A percentile compares a stretch with the other conserved stretches of the same genome.
phyloP scores from a whole-genome alignment of 2,888 invertebrate species.

The Hydriomena furcata region DNA sequence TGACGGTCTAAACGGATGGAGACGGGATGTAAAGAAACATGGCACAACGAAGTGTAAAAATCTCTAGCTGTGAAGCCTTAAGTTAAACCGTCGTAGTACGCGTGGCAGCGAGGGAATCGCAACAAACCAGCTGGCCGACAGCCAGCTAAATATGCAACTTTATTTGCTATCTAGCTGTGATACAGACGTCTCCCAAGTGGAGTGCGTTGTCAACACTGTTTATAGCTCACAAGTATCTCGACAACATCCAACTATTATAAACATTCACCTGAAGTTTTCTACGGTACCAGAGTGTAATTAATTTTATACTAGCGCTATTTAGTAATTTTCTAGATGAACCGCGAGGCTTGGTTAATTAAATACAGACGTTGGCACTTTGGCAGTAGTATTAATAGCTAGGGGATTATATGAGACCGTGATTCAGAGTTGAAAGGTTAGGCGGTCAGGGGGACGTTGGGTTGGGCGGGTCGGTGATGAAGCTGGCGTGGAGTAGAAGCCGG shows the following conservation, averaged over 20 bases:
- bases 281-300: slow-evolving; percentile 7
- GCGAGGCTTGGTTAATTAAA: slow-evolving; percentile 5
- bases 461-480: slow-evolving; percentile 47
- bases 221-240: slow-evolving; percentile 37
- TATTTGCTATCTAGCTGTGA: slow-evolving; percentile 63
- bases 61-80: slow-evolving; percentile 23
- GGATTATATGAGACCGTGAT: slow-evolving; percentile 49
- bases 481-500: slow-evolving; percentile 8
- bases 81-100: slow-evolving; percentile 43
- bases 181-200: slow-evolving; percentile 48
- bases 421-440: slow-evolving; percentile 58
- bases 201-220: slow-evolving; percentile 54
- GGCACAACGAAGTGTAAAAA: slow-evolving; percentile 13
- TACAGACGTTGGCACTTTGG: slow-evolving; percentile 1
- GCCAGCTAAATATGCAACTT: slow-evolving; percentile 72
- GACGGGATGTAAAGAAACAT: neutral
- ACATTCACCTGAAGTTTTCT: slow-evolving; percentile 17
- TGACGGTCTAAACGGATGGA: too few species aligned
- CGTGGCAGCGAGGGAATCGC: slow-evolving; percentile 43
- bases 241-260: slow-evolving; percentile 26
- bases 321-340: slow-evolving; percentile 8
- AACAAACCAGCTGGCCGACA: slow-evolving; percentile 55
- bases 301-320: slow-evolving; percentile 13
- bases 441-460: slow-evolving; percentile 46
- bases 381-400: slow-evolving; percentile 1